These are phyloP conservation scores for Chelmon rostratus DNA, from an alignment of 2,797 vertebrate species.

Conservation along the genomic window DNA sequence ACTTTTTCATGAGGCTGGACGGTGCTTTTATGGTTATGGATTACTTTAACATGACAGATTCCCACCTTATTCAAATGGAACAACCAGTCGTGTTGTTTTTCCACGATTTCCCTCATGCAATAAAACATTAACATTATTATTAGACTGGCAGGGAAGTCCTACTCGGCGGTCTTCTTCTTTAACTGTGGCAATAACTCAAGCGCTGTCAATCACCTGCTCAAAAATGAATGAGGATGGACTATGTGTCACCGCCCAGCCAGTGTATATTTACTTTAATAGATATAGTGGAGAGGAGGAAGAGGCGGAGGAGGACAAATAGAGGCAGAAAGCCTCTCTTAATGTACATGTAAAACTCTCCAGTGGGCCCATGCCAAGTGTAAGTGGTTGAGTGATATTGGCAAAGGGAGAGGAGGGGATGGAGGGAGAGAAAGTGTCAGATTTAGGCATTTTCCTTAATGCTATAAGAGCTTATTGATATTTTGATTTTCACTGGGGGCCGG, in stretches of 20 bases:
- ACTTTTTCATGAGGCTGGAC: constrained; percentile 60
- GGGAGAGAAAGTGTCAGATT: constrained; percentile 84
- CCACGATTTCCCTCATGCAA: constrained; percentile 14
- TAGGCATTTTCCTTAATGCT: constrained; percentile 90
- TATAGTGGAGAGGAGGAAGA: constrained; percentile 71
- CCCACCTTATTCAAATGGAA: constrained; percentile 47
- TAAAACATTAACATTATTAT: constrained; percentile 56
- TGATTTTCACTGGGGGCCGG: constrained; percentile 83
- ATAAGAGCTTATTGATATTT: constrained; percentile 92
- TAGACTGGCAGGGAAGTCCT: constrained; percentile 17
- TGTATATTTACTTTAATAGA: constrained; percentile 81
- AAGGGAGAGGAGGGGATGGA: constrained; percentile 70
- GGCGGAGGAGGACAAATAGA: constrained; percentile 73
- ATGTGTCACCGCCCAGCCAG: constrained; percentile 69
- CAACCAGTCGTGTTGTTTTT: constrained; percentile 42
- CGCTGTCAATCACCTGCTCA: constrained; percentile 79
- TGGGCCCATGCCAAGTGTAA: constrained; percentile 84
- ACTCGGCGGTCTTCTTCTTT: constrained; percentile 50
- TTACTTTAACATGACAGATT: constrained; percentile 63
- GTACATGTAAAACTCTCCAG: constrained; percentile 84
- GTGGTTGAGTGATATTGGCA: constrained; percentile 89
- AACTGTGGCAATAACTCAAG: constrained; percentile 65
- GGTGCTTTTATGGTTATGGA: constrained; percentile 58
- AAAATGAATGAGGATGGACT: constrained; percentile 83
- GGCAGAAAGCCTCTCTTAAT: constrained; percentile 80